Conservation (phyloP, 2,113 vertebrate genomes). For the Panthera uncia region DNA sequence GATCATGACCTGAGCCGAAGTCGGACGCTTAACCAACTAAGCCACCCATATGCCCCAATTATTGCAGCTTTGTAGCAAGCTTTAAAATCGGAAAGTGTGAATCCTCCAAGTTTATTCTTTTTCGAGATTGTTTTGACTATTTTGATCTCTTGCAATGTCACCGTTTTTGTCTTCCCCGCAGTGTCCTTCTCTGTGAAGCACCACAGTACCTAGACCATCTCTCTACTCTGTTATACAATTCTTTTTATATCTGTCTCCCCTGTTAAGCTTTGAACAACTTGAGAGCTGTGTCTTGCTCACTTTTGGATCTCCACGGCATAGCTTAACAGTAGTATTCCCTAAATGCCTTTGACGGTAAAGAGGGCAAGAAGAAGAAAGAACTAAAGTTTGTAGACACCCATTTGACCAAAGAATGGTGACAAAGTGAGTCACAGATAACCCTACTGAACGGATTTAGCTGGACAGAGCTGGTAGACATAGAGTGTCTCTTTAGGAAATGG, state of each 20-base stretch:
- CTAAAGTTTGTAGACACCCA: not conserved
- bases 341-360: not conserved
- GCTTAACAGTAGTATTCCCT: not conserved
- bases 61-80: not conserved
- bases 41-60: not conserved
- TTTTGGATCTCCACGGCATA: not conserved
- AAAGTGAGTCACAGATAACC: not conserved
- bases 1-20: no score
- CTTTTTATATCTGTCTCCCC: not conserved
- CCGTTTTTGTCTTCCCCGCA: not conserved
- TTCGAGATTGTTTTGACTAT: not conserved
- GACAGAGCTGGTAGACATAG: not conserved
- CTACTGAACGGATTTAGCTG: not conserved
- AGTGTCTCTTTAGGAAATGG: not conserved
- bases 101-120: not conserved
- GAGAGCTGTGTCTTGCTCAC: not conserved
- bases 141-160: not conserved
- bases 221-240: not conserved
- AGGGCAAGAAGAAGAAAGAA: not conserved
- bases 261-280: not conserved
- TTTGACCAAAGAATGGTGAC: slow-evolving; percentile 1
- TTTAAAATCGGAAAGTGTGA: not conserved
- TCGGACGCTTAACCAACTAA: no score
- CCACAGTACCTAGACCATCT: not conserved
- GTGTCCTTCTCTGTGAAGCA: not conserved